phyloP scores from a whole-genome alignment of 2,797 vertebrate genomes.

The Notoglanidium macrostoma region DNA sequence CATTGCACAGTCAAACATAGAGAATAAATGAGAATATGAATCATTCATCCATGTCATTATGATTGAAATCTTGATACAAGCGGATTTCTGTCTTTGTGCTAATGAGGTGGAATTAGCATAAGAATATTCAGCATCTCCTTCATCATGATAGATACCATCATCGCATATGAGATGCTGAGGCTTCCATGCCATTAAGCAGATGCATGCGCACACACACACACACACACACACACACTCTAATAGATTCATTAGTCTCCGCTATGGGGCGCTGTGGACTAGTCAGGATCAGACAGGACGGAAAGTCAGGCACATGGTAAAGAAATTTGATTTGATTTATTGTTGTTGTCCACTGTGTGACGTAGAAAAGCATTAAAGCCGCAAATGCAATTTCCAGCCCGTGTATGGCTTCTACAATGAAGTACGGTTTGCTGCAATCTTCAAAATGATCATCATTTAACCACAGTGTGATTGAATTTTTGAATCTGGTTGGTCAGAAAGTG shows the following conservation, averaged over 20 bases:
- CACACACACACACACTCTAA: background rate
- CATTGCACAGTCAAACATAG: conserved; percentile 3
- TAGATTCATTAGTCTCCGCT: background rate
- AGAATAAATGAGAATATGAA: conserved; percentile 1
- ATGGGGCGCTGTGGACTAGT: background rate
- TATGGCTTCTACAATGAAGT: background rate
- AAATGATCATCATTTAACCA: background rate
- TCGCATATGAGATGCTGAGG: conserved; percentile 4
- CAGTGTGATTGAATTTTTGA: background rate
- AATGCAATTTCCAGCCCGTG: too few species aligned
- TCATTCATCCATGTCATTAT: conserved; percentile 17
- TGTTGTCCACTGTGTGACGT: too few species aligned
- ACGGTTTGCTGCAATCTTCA: too few species aligned
- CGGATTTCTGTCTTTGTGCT: conserved; percentile 9
- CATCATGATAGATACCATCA: conserved; percentile 28
- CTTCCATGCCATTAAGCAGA: background rate
- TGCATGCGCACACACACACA: background rate
- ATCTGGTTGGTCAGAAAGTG: background rate
- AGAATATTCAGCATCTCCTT: conserved; percentile 5
- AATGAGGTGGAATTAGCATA: conserved; percentile 40
- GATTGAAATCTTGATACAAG: conserved; percentile 28
- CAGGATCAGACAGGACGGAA: background rate
- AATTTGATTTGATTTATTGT: background rate
- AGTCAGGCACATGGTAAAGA: background rate
- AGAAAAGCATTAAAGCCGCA: too few species aligned